A percentile compares a stretch with the other conserved stretches of the same genome.
These are phyloP conservation scores for Dorcus parallelipipedus DNA, from an alignment of 2,888 invertebrate species.

Conservation along the genomic window DNA sequence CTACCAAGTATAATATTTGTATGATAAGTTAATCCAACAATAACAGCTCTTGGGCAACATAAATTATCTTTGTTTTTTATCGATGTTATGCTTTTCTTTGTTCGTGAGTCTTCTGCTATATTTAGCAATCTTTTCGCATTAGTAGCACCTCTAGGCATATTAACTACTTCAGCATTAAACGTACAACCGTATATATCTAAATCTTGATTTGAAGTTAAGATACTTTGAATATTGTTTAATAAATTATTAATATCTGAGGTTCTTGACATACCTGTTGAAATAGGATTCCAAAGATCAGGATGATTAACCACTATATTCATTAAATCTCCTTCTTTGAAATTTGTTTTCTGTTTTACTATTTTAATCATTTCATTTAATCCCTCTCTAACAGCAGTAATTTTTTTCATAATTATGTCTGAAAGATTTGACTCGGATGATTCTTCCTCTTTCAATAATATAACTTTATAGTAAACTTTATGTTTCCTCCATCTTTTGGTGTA, in stretches of 20 bases:
- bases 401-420: too few species aligned
- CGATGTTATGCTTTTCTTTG: too few species aligned
- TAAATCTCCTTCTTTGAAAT: slow-evolving; percentile 5
- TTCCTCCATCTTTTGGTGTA: not conserved
- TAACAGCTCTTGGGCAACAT: not conserved
- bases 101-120: not conserved
- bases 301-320: not conserved
- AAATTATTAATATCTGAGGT: too few species aligned
- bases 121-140: not conserved
- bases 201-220: not conserved
- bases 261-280: too few species aligned
- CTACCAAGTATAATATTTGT: not conserved
- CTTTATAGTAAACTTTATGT: not conserved
- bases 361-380: not conserved
- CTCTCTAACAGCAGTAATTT: not conserved
- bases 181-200: not conserved
- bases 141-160: not conserved
- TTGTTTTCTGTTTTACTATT: slow-evolving; percentile 6
- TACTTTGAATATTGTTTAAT: not conserved
- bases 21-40: not conserved
- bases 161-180: not conserved
- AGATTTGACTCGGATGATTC: not conserved
- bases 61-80: not conserved
- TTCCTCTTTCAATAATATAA: not conserved
- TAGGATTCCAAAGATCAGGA: not conserved